A percentile compares a stretch with the other conserved stretches of the same genome.
Evolutionary conservation across 2,888 invertebrate genomes (phyloP).

Genomic region (Zygothrica quintamaculata): DNA sequence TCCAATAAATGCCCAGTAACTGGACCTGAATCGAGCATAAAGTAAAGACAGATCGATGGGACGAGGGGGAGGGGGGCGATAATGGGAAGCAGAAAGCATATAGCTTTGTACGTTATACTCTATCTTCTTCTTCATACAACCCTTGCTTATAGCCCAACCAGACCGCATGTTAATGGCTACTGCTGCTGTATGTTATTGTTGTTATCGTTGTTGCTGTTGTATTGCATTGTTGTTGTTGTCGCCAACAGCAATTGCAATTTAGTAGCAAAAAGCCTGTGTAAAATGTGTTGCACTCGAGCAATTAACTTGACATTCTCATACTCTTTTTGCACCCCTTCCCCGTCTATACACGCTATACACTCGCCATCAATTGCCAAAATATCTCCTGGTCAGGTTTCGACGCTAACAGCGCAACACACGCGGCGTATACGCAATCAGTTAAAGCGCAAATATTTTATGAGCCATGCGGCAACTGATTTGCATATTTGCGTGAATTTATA

Average conservation of each 20-base stretch:
- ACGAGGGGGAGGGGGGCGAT: too few relatives aligned
- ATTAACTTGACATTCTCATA: slow-evolving; percentile 55
- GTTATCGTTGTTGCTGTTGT: slow-evolving; percentile 37
- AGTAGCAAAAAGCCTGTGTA: slow-evolving; percentile 64
- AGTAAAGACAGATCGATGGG: too few relatives aligned
- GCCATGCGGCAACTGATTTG: slow-evolving; percentile 71
- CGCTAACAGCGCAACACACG: slow-evolving; percentile 17
- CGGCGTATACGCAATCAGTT: slow-evolving; percentile 70
- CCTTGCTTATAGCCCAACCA: too few relatives aligned
- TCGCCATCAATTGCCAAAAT: slow-evolving; percentile 41
- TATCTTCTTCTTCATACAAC: too few relatives aligned
- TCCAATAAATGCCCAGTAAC: slow-evolving; percentile 60
- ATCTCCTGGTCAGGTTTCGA: slow-evolving; percentile 59
- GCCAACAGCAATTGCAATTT: slow-evolving; percentile 72
- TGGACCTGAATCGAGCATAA: slow-evolving; percentile 9
- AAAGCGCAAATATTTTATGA: slow-evolving; percentile 72
- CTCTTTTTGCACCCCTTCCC: slow-evolving; percentile 4
- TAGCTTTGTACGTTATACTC: too few relatives aligned
- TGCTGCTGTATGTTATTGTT: slow-evolving; percentile 56
- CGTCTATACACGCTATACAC: too few relatives aligned
- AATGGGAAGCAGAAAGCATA: slow-evolving; percentile 7
- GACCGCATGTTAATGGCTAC: slow-evolving; percentile 62
- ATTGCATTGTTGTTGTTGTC: slow-evolving; percentile 41
- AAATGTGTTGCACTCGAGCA: slow-evolving; percentile 65
- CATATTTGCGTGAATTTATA: slow-evolving; percentile 64